Evolutionary conservation across 2,113 vertebrate genomes (phyloP).

Genomic region (Erythrolamprus reginae): DNA sequence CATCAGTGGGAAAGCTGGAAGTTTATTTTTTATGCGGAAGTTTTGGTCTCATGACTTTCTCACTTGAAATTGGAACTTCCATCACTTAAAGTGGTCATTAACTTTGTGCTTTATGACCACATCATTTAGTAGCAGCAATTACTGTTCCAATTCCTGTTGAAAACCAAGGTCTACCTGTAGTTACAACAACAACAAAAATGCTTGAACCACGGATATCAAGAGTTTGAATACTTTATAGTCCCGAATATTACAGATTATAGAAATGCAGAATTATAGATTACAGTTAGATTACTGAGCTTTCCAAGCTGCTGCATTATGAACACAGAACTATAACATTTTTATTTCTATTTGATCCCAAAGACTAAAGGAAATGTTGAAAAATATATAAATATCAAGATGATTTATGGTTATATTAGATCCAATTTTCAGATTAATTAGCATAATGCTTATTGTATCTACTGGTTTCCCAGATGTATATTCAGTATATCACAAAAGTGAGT

Average conservation of each 20-base stretch:
- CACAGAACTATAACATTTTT: background rate
- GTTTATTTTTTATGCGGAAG: background rate
- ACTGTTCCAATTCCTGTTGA: background rate
- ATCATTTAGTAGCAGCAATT: background rate
- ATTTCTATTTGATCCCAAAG: background rate
- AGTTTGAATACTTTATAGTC: background rate
- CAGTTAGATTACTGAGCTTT: background rate
- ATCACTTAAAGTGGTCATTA: background rate
- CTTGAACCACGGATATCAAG: background rate
- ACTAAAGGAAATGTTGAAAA: background rate
- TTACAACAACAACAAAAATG: background rate
- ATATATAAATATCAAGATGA: background rate
- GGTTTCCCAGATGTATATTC: background rate
- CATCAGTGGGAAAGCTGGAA: background rate
- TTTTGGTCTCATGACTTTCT: background rate
- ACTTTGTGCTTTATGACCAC: background rate
- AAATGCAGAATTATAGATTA: background rate
- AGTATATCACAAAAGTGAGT: too few relatives aligned
- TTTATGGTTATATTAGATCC: background rate
- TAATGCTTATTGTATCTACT: background rate
- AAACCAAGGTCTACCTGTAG: background rate
- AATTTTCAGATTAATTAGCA: background rate
- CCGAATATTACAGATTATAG: background rate
- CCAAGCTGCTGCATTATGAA: background rate
- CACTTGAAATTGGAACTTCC: background rate